Conservation (phyloP, 2,888 invertebrate genomes). For the Smittia sp. region DNA sequence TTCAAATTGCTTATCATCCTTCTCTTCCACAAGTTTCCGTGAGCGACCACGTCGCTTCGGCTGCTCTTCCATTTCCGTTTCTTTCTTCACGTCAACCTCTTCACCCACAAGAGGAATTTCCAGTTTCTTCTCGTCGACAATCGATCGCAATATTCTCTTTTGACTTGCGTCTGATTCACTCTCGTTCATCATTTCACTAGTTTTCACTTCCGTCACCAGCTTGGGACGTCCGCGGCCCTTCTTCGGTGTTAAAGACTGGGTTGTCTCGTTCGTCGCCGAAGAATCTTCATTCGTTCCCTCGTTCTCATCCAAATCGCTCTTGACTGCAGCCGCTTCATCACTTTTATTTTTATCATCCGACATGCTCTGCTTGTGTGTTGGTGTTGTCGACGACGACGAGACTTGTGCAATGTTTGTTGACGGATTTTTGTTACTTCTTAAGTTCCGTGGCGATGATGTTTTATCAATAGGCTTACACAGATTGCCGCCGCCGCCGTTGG, state of each 20-base stretch:
- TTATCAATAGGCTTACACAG: constrained; percentile 32
- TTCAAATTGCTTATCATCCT: constrained; percentile 45
- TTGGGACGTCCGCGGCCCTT: constrained; percentile 36
- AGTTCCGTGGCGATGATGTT: constrained; percentile 33
- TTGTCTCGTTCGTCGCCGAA: background rate
- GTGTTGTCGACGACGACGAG: constrained; percentile 30
- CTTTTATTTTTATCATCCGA: constrained; percentile 40
- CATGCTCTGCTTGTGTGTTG: constrained; percentile 29
- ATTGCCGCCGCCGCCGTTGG: background rate
- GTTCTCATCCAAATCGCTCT: constrained; percentile 31
- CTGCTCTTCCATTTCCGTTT: constrained; percentile 22
- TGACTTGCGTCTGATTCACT: constrained; percentile 12
- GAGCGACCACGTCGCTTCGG: constrained; percentile 46
- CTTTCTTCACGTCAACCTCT: constrained; percentile 27
- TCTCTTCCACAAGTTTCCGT: constrained; percentile 44
- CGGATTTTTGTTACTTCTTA: constrained; percentile 33
- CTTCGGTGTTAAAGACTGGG: background rate
- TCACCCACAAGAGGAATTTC: background rate
- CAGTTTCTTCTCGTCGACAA: constrained; percentile 20
- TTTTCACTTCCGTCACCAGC: background rate
- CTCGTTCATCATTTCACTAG: constrained; percentile 1
- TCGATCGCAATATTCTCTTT: constrained; percentile 30
- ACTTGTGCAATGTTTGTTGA: constrained; percentile 13
- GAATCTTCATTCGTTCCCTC: constrained; percentile 24
- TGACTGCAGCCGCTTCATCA: constrained; percentile 30